Conservation (phyloP, 1,140 invertebrate species). For the Pomacea maculata region DNA sequence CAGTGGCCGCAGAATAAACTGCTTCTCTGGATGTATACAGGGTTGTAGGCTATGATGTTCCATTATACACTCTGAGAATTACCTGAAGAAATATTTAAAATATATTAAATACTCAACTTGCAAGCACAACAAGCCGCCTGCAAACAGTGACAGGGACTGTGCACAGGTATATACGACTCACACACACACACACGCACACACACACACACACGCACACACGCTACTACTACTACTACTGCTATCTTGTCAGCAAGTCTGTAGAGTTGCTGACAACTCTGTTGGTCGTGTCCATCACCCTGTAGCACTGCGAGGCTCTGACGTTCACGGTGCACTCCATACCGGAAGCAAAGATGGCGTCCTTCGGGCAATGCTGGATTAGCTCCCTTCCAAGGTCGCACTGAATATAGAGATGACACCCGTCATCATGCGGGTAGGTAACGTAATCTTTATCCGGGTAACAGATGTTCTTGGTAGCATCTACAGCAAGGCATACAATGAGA, state of each 20-base stretch:
- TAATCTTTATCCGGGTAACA: slow-evolving; percentile 21
- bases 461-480: neutral
- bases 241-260: neutral
- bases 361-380: slow-evolving; percentile 10
- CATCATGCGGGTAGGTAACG: neutral
- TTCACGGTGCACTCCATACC: neutral
- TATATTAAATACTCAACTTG: too few species aligned
- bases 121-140: too few species aligned
- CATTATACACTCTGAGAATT: too few species aligned
- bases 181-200: neutral
- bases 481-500: too few species aligned
- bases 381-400: slow-evolving; percentile 10
- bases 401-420: neutral
- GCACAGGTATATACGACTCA: too few species aligned
- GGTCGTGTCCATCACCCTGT: neutral
- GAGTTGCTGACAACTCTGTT: neutral
- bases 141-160: too few species aligned
- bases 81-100: too few species aligned
- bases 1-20: too few species aligned
- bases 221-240: neutral
- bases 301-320: slow-evolving; percentile 6
- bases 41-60: too few species aligned
- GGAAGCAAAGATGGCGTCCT: neutral
- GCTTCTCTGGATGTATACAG: too few species aligned
- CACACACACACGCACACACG: neutral